Evolutionary conservation across 2,888 invertebrate species (phyloP).

Genomic region (Nomada fucata): DNA sequence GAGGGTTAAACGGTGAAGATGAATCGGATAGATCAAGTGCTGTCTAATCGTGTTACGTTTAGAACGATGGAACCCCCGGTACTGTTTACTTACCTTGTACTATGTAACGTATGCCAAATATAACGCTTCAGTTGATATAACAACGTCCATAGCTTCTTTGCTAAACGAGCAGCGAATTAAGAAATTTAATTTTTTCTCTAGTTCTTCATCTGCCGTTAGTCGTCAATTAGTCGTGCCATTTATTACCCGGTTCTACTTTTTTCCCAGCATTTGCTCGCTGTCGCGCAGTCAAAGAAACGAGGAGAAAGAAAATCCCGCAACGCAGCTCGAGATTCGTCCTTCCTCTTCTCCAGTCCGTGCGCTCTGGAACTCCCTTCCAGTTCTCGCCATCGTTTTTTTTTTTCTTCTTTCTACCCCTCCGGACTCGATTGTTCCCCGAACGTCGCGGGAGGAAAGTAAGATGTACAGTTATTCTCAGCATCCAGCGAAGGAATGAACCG

Average conservation of each 20-base stretch:
- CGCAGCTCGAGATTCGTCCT: conserved; percentile 38
- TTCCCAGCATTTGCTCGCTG: conserved; percentile 2
- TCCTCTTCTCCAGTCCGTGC: conserved; percentile 15
- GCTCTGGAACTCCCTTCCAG: conserved; percentile 21
- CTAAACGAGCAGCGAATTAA: neutral
- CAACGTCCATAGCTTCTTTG: too few relatives aligned
- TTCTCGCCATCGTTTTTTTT: conserved; percentile 31
- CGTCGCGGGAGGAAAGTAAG: conserved; percentile 19
- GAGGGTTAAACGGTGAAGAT: too few relatives aligned
- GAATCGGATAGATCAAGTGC: too few relatives aligned
- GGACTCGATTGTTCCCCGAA: conserved; percentile 39
- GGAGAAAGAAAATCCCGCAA: conserved; percentile 5
- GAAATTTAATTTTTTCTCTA: neutral
- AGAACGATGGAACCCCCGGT: too few relatives aligned
- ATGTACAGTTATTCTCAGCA: conserved; percentile 40
- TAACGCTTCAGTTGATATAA: too few relatives aligned
- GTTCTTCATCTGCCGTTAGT: neutral
- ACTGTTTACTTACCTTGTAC: too few relatives aligned
- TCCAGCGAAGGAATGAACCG: conserved; percentile 23
- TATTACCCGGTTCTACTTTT: conserved; percentile 22
- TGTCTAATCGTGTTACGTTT: too few relatives aligned
- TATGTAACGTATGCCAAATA: too few relatives aligned
- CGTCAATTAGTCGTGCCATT: neutral
- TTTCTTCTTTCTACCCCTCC: neutral
- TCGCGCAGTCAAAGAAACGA: conserved; percentile 28